These are phyloP conservation scores for Characodon lateralis DNA, from an alignment of 2,797 vertebrate genomes.

Conservation along the genomic window DNA sequence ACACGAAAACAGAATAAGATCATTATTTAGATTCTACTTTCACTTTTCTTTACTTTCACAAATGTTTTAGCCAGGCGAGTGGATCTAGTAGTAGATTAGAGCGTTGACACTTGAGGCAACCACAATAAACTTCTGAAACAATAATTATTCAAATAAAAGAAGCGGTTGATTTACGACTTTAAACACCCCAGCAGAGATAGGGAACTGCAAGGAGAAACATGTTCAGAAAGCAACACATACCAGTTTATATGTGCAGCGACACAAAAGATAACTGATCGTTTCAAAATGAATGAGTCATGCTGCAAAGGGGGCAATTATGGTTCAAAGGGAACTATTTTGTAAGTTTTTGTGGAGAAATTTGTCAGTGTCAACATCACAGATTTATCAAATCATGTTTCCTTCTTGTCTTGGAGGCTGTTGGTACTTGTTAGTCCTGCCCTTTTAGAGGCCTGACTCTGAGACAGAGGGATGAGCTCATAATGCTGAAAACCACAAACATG, in stretches of 20 bases:
- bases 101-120: background rate
- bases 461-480: background rate
- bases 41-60: background rate
- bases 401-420: slow-evolving; percentile 1
- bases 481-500: slow-evolving; percentile 25
- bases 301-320: background rate
- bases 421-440: background rate
- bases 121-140: background rate
- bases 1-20: slow-evolving; percentile 18
- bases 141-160: background rate
- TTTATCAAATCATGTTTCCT: background rate
- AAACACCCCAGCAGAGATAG: background rate
- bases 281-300: background rate
- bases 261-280: background rate
- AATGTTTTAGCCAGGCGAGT: background rate
- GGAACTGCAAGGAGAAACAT: background rate
- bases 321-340: slow-evolving; percentile 9
- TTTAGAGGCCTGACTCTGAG: slow-evolving; percentile 4
- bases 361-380: slow-evolving; percentile 13
- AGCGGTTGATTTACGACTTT: background rate
- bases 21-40: background rate
- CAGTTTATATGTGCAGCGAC: slow-evolving; percentile 4
- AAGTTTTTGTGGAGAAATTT: slow-evolving; percentile 11
- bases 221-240: background rate
- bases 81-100: no score